Evolutionary conservation across 2,888 invertebrate species (phyloP).

Genomic region (Slavum lentiscoides): DNA sequence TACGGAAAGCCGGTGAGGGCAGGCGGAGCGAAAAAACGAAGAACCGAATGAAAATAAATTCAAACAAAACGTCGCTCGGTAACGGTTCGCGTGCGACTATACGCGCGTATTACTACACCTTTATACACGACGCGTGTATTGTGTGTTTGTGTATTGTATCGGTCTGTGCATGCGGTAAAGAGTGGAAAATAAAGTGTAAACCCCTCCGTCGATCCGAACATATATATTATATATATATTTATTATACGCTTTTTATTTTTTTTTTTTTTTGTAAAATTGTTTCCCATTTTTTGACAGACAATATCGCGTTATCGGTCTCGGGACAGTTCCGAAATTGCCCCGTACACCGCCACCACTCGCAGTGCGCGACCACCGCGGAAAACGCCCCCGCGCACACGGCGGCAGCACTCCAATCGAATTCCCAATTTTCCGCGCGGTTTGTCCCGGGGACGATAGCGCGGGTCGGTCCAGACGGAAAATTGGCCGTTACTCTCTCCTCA

Average conservation of each 20-base stretch:
- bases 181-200: not conserved
- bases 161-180: no score
- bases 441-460: slow-evolving; percentile 52
- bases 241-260: not conserved
- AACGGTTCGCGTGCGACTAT: no score
- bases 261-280: slow-evolving; percentile 35
- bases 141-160: no score
- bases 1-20: not conserved
- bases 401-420: slow-evolving; percentile 54
- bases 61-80: not conserved
- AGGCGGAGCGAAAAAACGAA: not conserved
- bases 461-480: slow-evolving; percentile 52
- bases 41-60: not conserved
- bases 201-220: not conserved
- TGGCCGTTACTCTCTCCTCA: slow-evolving; percentile 39
- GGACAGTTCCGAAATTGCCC: slow-evolving; percentile 49
- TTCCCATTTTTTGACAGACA: slow-evolving; percentile 52
- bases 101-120: no score
- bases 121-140: not conserved
- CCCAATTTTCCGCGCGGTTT: slow-evolving; percentile 55
- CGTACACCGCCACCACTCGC: slow-evolving; percentile 9
- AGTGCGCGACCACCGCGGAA: not conserved
- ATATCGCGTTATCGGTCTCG: slow-evolving; percentile 53
- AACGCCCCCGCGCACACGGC: not conserved
- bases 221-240: not conserved